phyloP scores from a whole-genome alignment of 2,888 invertebrate species.

The Morpho helenor region DNA sequence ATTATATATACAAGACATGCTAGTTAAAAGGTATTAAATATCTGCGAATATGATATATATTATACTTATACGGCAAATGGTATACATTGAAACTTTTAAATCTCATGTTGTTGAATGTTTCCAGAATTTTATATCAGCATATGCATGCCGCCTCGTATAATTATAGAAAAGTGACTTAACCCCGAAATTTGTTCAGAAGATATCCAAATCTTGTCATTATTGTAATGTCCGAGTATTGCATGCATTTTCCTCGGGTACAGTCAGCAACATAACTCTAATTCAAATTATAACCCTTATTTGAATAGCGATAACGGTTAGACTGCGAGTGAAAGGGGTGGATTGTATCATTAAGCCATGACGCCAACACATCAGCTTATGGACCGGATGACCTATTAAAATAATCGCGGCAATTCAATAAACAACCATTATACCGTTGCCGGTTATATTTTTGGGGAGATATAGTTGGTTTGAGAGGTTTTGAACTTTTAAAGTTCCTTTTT shows the following conservation, averaged over 20 bases:
- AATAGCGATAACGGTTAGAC: conserved; percentile 8
- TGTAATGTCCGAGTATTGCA: conserved; percentile 47
- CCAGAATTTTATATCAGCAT: conserved; percentile 19
- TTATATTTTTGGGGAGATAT: conserved; percentile 39
- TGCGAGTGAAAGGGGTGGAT: conserved; percentile 9
- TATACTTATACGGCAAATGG: no score
- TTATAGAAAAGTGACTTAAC: conserved; percentile 20
- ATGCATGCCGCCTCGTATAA: conserved; percentile 13
- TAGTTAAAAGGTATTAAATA: no score
- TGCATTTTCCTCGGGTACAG: conserved; percentile 12
- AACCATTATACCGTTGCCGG: conserved; percentile 52
- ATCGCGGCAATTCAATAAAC: conserved; percentile 70
- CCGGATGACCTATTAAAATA: conserved; percentile 66
- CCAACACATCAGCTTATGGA: conserved; percentile 24
- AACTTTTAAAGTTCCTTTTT: conserved; percentile 32
- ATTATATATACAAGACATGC: no score
- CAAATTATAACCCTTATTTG: conserved; percentile 1
- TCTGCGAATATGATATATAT: no score
- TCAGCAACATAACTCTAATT: conserved; percentile 5
- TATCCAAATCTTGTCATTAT: conserved; percentile 54
- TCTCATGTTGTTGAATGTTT: background rate
- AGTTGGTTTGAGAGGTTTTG: conserved; percentile 33
- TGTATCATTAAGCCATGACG: conserved; percentile 23
- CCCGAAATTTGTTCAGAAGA: conserved; percentile 28
- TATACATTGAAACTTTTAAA: background rate